Conservation (phyloP, 2,797 vertebrate species). For the Danio jaintianensis region DNA sequence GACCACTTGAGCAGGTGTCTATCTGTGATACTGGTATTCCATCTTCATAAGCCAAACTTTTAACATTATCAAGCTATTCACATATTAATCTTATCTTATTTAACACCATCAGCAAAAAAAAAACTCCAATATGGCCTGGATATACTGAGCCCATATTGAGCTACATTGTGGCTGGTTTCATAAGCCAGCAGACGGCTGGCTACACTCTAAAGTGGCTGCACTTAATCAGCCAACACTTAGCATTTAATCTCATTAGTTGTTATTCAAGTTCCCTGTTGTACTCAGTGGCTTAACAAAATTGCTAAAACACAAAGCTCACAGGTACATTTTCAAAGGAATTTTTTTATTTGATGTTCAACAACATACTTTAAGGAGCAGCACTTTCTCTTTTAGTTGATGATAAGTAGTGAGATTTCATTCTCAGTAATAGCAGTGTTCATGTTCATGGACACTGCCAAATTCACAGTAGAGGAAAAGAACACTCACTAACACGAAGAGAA, state of each 20-base stretch:
- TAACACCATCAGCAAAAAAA: neutral
- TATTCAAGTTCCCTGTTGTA: neutral
- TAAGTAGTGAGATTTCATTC: constrained; percentile 13
- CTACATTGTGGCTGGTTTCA: neutral
- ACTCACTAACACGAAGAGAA: neutral
- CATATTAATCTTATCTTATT: neutral
- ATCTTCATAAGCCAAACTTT: neutral
- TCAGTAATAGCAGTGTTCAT: neutral
- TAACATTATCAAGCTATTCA: neutral
- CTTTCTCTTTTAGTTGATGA: neutral
- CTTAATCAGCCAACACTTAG: neutral
- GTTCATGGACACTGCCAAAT: neutral
- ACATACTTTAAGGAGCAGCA: neutral
- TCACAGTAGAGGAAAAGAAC: neutral
- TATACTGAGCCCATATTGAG: constrained; percentile 7
- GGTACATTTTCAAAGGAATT: neutral
- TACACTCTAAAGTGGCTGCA: neutral
- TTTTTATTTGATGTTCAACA: neutral
- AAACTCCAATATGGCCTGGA: constrained; percentile 3
- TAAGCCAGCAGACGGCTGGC: neutral
- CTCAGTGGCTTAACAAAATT: neutral
- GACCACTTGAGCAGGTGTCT: neutral
- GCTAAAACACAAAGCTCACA: neutral
- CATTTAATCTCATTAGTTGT: neutral
- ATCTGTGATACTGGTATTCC: no score